Conservation (phyloP, 2,888 invertebrate species). For the Plebejus anna region DNA sequence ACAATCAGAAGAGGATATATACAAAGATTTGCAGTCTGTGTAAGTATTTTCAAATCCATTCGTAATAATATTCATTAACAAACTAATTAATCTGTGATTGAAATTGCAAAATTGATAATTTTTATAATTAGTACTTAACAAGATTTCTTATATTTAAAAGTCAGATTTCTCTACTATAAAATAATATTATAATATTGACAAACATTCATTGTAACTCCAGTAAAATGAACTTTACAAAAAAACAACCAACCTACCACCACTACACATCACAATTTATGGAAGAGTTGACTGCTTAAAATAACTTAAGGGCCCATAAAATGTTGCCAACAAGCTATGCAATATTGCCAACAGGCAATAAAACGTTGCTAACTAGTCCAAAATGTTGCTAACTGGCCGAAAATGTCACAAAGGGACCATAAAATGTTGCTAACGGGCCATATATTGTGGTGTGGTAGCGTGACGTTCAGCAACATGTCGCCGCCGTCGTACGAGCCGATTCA, state of each 20-base stretch:
- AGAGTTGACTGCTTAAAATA: no score
- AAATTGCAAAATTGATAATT: background rate
- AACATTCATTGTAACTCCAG: background rate
- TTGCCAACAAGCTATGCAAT: background rate
- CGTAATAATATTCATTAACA: background rate
- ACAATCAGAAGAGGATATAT: slow-evolving; percentile 90
- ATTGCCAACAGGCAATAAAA: background rate
- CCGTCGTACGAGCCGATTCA: slow-evolving; percentile 49
- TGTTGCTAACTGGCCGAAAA: background rate
- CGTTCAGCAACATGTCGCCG: slow-evolving; percentile 52
- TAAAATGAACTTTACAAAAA: background rate
- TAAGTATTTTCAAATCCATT: slow-evolving; percentile 73
- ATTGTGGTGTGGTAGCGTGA: slow-evolving; percentile 47
- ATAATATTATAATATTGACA: background rate
- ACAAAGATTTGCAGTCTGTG: slow-evolving; percentile 90
- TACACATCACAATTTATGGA: background rate
- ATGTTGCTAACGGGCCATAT: background rate
- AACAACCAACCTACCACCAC: background rate
- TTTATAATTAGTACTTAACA: background rate
- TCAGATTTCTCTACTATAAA: background rate
- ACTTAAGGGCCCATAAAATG: background rate
- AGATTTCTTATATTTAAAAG: background rate
- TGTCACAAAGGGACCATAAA: background rate
- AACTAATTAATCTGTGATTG: background rate
- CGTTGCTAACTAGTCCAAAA: background rate